phyloP scores from a whole-genome alignment of 2,113 vertebrate genomes.

The Brachyhypopomus gauderio region DNA sequence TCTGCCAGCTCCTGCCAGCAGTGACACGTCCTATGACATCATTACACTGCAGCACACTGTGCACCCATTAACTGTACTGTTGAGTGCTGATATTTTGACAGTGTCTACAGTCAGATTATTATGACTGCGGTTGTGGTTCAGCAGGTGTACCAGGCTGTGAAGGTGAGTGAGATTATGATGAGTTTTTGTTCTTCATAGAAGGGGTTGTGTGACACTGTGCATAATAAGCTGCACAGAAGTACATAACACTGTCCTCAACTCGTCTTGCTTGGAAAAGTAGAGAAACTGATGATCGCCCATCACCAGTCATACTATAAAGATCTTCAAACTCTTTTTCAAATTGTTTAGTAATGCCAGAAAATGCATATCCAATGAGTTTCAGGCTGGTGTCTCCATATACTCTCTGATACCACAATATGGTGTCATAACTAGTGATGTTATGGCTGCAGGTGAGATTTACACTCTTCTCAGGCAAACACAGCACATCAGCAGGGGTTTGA shows the following conservation, averaged over 20 bases:
- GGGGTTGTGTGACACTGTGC: slow-evolving; percentile 30
- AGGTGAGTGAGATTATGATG: neutral
- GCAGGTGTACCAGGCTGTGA: slow-evolving; percentile 7
- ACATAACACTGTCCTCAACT: slow-evolving; percentile 43
- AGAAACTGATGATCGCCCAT: slow-evolving; percentile 45
- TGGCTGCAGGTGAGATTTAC: slow-evolving; percentile 45
- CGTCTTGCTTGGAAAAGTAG: slow-evolving; percentile 44
- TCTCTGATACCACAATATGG: slow-evolving; percentile 49
- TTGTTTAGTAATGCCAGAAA: rapidly evolving
- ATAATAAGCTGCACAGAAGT: slow-evolving; percentile 62
- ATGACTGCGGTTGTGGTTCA: neutral
- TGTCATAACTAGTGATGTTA: neutral
- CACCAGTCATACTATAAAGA: slow-evolving; percentile 56
- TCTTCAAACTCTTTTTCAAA: slow-evolving; percentile 20
- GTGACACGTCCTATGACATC: too few species aligned
- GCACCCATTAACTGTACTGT: too few species aligned
- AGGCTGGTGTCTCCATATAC: slow-evolving; percentile 10
- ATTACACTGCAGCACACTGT: too few species aligned
- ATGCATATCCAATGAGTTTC: slow-evolving; percentile 50
- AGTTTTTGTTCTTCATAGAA: slow-evolving; percentile 32
- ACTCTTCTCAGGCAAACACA: slow-evolving; percentile 3
- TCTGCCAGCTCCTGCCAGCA: too few species aligned
- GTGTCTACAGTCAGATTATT: too few species aligned
- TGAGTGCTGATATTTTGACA: too few species aligned
- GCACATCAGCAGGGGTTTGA: slow-evolving; percentile 41